Conservation (phyloP, 37 sponge, comb jelly and placozoan species). For the Halichondria panicea region DNA sequence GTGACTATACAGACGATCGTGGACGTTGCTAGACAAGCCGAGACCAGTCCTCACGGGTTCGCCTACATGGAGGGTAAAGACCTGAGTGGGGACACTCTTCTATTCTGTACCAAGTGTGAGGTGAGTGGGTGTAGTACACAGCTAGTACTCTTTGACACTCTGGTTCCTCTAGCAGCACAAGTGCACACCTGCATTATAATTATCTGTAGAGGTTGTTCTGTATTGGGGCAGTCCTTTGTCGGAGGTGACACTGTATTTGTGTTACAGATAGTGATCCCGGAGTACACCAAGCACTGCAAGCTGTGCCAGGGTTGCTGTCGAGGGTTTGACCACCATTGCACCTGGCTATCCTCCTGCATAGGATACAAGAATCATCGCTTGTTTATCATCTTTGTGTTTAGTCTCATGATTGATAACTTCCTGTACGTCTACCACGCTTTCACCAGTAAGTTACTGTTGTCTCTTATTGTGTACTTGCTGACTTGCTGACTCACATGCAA, state of each 20-base stretch:
- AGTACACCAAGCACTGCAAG: constrained; percentile 79
- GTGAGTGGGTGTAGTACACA: not conserved
- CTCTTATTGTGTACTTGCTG: not conserved
- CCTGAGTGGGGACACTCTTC: not conserved
- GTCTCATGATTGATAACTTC: constrained; percentile 52
- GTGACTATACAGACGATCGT: constrained; percentile 29
- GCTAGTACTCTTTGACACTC: not conserved
- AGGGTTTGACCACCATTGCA: constrained; percentile 90
- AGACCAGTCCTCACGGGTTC: not conserved
- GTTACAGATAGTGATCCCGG: constrained; percentile 71
- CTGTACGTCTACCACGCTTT: constrained; percentile 52
- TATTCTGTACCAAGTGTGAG: constrained; percentile 38
- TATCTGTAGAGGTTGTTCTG: not conserved
- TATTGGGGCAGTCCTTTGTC: not conserved
- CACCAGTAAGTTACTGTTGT: constrained; percentile 31
- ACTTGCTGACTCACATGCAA: not conserved
- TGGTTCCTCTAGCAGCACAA: not conserved
- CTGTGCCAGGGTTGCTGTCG: constrained; percentile 69
- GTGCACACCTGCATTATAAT: not conserved
- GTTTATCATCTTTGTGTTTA: constrained; percentile 67
- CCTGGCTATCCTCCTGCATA: constrained; percentile 77
- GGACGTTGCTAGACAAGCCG: constrained; percentile 28
- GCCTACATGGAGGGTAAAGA: not conserved
- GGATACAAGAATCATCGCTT: constrained; percentile 73
- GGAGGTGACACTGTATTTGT: too few relatives aligned